Base-by-base conservation (phyloP, 2,797 vertebrate genomes). In the Neoniphon sammara region DNA sequence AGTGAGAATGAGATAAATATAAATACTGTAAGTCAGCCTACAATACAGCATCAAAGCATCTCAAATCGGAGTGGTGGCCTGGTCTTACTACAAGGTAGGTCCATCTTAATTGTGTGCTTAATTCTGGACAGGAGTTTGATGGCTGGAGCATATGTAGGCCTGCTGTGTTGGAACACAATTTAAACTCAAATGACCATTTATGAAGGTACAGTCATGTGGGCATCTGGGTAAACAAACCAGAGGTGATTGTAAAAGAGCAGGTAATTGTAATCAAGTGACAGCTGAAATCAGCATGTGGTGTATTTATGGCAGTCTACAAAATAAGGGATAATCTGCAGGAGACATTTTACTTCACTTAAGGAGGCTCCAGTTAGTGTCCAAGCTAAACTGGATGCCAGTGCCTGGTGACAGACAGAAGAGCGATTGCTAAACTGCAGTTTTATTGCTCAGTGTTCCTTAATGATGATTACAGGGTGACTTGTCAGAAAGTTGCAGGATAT, bases 21-120 rank as follows among this genome's bases (percentile, higher is more conserved):
- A 89, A 83, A 90, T 70, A 80, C 15, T 55, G 57, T 72, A 39
- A 14, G 47, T 8, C 21, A 63, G 49, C 14, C 39, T 76, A 21
- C 44, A 78, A 11, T 56, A 10, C 7, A 88, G 53, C 63, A 86
- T 84, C 42, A 78, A 73, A 15, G 18, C 55, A 30, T 66, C 59
- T 64, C 27, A 4, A 39, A 44, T 76, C 42, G 66, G 23, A 53
- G 34, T 72, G 55, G 15, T 18, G 18, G 63, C n/a, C n/a, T n/a
- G n/a, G n/a, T n/a, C n/a, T n/a, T n/a, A n/a, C 75, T 72, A 60
- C 81, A 89, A 87, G 91, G 91, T 91, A 88, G 90, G 89, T 11
- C 17, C 23, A 12, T 34, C 2, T 39, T 60, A n/a, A 47, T 11
- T 31, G 54, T 18, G 36, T 7, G 11, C 9, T 62, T 15, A 6